phyloP scores from a whole-genome alignment of 2,888 invertebrate genomes.

The Minunthozetes semirufus region DNA sequence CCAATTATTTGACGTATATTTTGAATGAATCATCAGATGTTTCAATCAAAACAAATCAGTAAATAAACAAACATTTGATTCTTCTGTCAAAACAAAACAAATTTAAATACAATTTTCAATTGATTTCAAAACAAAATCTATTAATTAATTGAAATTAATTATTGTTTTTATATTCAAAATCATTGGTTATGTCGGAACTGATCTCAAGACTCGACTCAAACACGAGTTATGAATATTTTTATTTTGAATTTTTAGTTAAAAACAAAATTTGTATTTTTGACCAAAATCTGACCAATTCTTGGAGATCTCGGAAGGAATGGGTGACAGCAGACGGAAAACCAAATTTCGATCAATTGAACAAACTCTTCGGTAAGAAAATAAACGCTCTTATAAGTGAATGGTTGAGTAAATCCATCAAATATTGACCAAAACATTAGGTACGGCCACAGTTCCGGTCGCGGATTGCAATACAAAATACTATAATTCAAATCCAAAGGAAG shows the following conservation, averaged over 20 bases:
- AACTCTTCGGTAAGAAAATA: constrained; percentile 39
- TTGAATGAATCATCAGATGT: no score
- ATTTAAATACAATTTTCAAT: no score
- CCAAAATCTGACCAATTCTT: constrained; percentile 25
- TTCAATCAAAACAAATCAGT: no score
- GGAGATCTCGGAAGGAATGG: constrained; percentile 39
- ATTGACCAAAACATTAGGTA: constrained; percentile 48
- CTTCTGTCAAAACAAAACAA: no score
- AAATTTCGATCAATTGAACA: constrained; percentile 36
- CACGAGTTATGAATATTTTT: constrained; percentile 38
- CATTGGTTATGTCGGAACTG: background rate
- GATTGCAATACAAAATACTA: constrained; percentile 67
- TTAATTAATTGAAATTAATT: no score
- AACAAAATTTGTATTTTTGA: constrained; percentile 39
- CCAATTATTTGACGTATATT: no score
- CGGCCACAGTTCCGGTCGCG: constrained; percentile 66
- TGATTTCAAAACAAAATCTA: no score
- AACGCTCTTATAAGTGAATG: no score
- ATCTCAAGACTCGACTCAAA: constrained; percentile 13
- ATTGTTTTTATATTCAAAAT: no score
- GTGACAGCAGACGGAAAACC: constrained; percentile 33
- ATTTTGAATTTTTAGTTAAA: constrained; percentile 33
- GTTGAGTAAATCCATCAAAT: background rate
- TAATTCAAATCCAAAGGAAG: constrained; percentile 65
- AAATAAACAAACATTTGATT: no score